Base-by-base conservation (phyloP, 2,113 vertebrate species). In the Heloderma charlesbogerti region DNA sequence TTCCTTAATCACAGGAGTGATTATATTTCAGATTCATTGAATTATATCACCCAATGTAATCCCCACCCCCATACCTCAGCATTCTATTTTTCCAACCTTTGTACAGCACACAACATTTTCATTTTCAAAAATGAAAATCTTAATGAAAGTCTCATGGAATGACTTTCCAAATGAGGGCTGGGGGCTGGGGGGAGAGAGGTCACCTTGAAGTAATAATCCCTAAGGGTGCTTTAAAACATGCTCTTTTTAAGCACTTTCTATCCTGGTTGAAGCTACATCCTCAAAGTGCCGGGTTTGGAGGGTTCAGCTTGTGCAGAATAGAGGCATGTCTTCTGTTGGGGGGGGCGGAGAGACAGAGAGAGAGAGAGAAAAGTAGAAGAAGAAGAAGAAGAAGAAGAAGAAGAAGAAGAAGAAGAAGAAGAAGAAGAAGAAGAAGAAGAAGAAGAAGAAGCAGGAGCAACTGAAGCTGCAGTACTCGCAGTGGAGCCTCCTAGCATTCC, bases 31-130 rank as follows among this genome's bases (percentile, higher is more conserved):
- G 75, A 93, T 93, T 93, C 92, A 79, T 37, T 80, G 51, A 92
- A 92, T 92, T 86, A 81, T 5, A 80, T 83, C 93, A 82, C 15
- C 90, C 67, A 22, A 83, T 93, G 84, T 88, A 94, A 93, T 95
- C 8, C 29, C 13, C 74, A 2, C 92, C 82, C 90, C 57, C 60
- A 91, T 80, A 86, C 29, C 94, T 94, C 86, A 75, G 91, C 18
- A 81, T 89, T 93, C 87, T 74, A 90, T 43, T 92, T 90, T 96
- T n/a, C 79, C 96, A 94, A 92, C 89, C 91, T 96, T 90, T 91
- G 78, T 77, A 91, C 3, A 75, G 57, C 54, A 88, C 27, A 69
- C 0, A 7, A 92, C 45, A 29, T 84, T 40, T 88, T 90, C 10
- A 79, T 93, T 93, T 95, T 45, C 89, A 92, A 94, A 77, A 13